These are phyloP conservation scores for Rhimphoctona megacephalus DNA, from an alignment of 2,888 invertebrate genomes.

Conservation along the genomic window DNA sequence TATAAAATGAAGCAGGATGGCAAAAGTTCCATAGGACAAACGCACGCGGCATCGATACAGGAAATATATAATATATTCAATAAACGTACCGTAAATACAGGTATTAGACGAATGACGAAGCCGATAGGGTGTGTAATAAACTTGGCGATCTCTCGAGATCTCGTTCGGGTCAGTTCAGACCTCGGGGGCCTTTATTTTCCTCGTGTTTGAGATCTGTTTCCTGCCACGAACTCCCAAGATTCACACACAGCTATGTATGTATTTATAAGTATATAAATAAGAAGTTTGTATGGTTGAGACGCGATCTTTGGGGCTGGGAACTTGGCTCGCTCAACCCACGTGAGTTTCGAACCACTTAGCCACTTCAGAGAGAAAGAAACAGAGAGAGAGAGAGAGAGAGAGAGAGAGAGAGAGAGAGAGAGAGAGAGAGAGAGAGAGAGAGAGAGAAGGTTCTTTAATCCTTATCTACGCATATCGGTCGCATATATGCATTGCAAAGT, in stretches of 20 bases:
- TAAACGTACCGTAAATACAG: slow-evolving; percentile 76
- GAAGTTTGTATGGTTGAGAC: slow-evolving; percentile 13
- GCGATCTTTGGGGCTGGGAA: slow-evolving; percentile 40
- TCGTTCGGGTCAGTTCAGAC: slow-evolving; percentile 49
- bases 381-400: slow-evolving; percentile 35
- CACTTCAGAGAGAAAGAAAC: slow-evolving; percentile 45
- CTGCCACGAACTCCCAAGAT: slow-evolving; percentile 14
- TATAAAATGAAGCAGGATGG: slow-evolving; percentile 5
- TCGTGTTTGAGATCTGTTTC: slow-evolving; percentile 40
- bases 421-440: slow-evolving; percentile 23
- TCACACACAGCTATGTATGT: background rate
- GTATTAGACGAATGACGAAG: slow-evolving; percentile 77
- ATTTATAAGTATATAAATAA: slow-evolving; percentile 11
- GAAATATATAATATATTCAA: slow-evolving; percentile 75
- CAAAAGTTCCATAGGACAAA: slow-evolving; percentile 21
- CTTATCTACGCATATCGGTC: slow-evolving; percentile 82
- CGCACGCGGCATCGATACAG: slow-evolving; percentile 40
- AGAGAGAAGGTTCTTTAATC: slow-evolving; percentile 75
- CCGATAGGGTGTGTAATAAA: slow-evolving; percentile 73
- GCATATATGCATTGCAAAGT: slow-evolving; percentile 79
- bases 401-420: slow-evolving; percentile 33
- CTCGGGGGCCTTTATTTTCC: slow-evolving; percentile 33
- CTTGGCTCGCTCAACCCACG: slow-evolving; percentile 64
- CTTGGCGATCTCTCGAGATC: slow-evolving; percentile 49
- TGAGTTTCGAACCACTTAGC: slow-evolving; percentile 70